phyloP scores from a whole-genome alignment of 2,888 invertebrate species.

The Meta bourneti region DNA sequence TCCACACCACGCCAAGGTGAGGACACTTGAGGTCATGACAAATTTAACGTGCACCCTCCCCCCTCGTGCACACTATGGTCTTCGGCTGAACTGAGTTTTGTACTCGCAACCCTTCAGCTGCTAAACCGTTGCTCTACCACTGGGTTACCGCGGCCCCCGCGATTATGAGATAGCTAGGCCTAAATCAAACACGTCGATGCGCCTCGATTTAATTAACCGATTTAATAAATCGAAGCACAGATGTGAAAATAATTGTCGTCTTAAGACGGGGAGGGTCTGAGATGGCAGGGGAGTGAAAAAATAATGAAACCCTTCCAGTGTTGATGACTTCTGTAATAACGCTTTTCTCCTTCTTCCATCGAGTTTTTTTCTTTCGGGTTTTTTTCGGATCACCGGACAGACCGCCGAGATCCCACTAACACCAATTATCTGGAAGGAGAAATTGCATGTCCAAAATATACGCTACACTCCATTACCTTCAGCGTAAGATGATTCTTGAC shows the following conservation, averaged over 20 bases:
- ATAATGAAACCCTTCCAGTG: conserved; percentile 14
- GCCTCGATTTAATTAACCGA: conserved; percentile 27
- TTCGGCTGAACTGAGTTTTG: too few species aligned
- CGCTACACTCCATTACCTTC: conserved; percentile 69
- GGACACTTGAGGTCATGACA: too few species aligned
- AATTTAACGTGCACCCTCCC: too few species aligned
- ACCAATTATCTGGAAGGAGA: conserved; percentile 53
- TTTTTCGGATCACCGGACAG: conserved; percentile 42
- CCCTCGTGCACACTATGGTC: too few species aligned
- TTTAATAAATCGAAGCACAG: not conserved
- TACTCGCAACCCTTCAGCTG: too few species aligned
- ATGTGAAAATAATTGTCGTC: too few species aligned
- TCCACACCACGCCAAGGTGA: too few species aligned
- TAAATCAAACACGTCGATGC: conserved; percentile 5
- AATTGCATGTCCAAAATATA: conserved; percentile 51
- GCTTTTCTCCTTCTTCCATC: not conserved
- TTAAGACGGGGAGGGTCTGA: too few species aligned
- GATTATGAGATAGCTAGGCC: too few species aligned
- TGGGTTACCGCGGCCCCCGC: too few species aligned
- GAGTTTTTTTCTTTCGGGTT: conserved; percentile 3
- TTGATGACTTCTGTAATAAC: conserved; percentile 44
- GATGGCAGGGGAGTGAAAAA: not conserved
- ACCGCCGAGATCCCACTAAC: conserved; percentile 30
- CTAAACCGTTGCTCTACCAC: too few species aligned
- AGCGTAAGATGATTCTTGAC: conserved; percentile 42